A percentile compares a stretch with the other conserved stretches of the same genome.
phyloP scores from a whole-genome alignment of 2,888 invertebrate genomes.

The Pammene fasciana region DNA sequence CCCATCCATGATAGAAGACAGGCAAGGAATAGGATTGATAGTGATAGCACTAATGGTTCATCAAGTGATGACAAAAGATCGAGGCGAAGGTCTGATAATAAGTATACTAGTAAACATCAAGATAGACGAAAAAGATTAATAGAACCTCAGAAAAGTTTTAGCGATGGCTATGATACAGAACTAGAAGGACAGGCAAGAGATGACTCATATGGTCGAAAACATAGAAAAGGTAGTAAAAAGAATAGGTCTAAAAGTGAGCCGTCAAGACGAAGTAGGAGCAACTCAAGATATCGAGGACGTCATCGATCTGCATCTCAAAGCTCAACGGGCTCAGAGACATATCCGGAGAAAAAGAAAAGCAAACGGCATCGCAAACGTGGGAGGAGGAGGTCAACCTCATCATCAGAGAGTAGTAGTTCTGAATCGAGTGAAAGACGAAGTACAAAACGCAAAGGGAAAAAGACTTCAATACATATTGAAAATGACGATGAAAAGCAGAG shows the following conservation, averaged over 20 bases:
- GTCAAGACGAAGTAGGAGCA: conserved; percentile 64
- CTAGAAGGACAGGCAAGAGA: conserved; percentile 60
- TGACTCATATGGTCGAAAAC: conserved; percentile 56
- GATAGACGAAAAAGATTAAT: conserved; percentile 67
- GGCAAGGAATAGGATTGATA: conserved; percentile 57
- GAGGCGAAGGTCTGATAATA: conserved; percentile 59
- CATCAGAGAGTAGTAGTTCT: conserved; percentile 74
- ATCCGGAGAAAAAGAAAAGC: conserved; percentile 69
- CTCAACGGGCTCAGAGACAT: conserved; percentile 67
- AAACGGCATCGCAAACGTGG: conserved; percentile 72
- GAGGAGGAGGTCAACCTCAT: conserved; percentile 70
- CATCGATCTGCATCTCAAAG: conserved; percentile 67
- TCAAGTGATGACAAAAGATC: conserved; percentile 73
- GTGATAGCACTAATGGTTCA: conserved; percentile 72
- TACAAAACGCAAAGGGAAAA: conserved; percentile 75
- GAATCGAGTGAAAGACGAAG: conserved; percentile 73
- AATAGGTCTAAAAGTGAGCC: conserved; percentile 79
- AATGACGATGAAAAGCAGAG: conserved; percentile 75
- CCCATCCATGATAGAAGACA: conserved; percentile 65
- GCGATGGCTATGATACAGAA: conserved; percentile 79
- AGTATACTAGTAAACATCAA: conserved; percentile 62
- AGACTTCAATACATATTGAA: conserved; percentile 76
- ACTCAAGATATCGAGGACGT: conserved; percentile 60
- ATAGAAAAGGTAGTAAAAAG: conserved; percentile 63
- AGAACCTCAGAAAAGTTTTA: conserved; percentile 76